A percentile compares a stretch with the other conserved stretches of the same genome.
Conservation (phyloP, 2,797 vertebrate genomes). For the Protonibea diacanthus region DNA sequence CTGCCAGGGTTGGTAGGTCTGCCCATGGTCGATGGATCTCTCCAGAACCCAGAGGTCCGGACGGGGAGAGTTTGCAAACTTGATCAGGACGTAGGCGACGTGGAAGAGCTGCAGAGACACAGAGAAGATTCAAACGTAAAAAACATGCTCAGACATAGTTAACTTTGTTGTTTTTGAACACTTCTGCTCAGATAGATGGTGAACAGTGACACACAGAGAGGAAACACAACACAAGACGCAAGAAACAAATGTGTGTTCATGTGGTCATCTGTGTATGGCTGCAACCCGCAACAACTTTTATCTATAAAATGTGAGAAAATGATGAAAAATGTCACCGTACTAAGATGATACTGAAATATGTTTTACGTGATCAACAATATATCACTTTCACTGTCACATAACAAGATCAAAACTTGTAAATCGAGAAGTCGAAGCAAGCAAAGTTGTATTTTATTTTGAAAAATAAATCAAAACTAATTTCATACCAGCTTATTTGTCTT, state of each 20-base stretch:
- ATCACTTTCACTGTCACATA: too few species aligned
- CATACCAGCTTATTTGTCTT: neutral
- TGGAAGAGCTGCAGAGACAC: constrained; percentile 92
- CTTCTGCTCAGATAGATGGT: neutral
- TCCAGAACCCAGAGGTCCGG: constrained; percentile 98
- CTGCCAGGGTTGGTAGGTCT: constrained; percentile 95
- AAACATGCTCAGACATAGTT: neutral
- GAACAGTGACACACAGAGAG: neutral
- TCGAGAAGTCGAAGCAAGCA: too few species aligned
- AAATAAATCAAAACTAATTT: neutral
- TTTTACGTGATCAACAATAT: too few species aligned
- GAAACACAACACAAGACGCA: neutral
- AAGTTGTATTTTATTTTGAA: too few species aligned
- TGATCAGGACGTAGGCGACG: constrained; percentile 95
- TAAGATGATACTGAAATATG: too few species aligned
- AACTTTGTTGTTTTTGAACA: neutral
- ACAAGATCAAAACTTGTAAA: too few species aligned
- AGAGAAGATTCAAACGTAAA: neutral
- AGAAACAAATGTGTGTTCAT: neutral
- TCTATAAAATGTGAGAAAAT: neutral
- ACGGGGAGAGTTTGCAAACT: constrained; percentile 97
- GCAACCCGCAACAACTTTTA: too few species aligned
- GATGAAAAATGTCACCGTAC: too few species aligned
- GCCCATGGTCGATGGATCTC: constrained; percentile 91
- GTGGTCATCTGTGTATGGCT: neutral